Conservation (phyloP, 2,888 invertebrate species). For the Dryadula phaetusa region DNA sequence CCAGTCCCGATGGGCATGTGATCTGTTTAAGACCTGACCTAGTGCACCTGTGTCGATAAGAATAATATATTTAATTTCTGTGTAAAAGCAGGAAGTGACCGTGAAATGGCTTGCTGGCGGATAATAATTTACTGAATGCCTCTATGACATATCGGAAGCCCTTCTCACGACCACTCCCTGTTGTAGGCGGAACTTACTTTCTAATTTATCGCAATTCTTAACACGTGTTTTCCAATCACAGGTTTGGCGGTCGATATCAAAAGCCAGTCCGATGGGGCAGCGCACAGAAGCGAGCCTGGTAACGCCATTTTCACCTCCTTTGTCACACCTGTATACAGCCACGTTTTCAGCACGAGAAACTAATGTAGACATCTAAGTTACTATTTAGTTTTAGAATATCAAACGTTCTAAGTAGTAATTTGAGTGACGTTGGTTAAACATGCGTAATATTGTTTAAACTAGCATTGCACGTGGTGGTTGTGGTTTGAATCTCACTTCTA, state of each 20-base stretch:
- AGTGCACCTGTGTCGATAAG: constrained; percentile 92
- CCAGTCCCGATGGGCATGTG: constrained; percentile 98
- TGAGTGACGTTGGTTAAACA: too few relatives aligned
- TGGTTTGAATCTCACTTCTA: not conserved
- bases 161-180: constrained; percentile 77
- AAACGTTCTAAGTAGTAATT: not conserved
- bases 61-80: constrained; percentile 77
- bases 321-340: constrained; percentile 93
- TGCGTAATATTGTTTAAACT: too few relatives aligned
- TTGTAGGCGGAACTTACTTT: constrained; percentile 91
- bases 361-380: constrained; percentile 13
- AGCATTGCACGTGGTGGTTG: not conserved
- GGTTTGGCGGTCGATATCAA: constrained; percentile 97
- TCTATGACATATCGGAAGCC: constrained; percentile 65
- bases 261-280: constrained; percentile 95
- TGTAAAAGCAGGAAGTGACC: constrained; percentile 70
- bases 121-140: constrained; percentile 35
- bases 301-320: constrained; percentile 93
- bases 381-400: not conserved
- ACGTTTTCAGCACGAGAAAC: constrained; percentile 57
- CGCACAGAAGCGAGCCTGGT: constrained; percentile 94
- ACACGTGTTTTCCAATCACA: constrained; percentile 98
- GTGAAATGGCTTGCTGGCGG: constrained; percentile 67
- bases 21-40: constrained; percentile 98
- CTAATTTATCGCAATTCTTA: constrained; percentile 96